Percentiles rank a stretch among this genome's conserved stretches.
Evolutionary conservation across 2,888 invertebrate genomes (phyloP).

Genomic region (Yponomeuta plumbellus): DNA sequence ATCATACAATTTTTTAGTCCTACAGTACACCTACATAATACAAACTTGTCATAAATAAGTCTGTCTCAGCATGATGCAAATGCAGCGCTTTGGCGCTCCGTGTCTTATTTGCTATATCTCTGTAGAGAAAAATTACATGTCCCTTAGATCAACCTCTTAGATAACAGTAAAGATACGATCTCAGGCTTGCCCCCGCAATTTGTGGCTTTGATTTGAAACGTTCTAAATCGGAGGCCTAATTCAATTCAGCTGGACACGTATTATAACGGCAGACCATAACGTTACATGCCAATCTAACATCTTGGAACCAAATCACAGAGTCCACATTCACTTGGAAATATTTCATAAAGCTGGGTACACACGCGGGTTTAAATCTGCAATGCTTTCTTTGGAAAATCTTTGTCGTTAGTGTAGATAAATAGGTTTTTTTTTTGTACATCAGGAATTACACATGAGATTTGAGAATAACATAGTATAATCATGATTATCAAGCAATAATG

Average conservation of each 20-base stretch:
- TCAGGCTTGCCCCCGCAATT: not conserved
- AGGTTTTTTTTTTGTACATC: too few species aligned
- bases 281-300: not conserved
- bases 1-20: too few species aligned
- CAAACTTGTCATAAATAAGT: too few species aligned
- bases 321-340: constrained; percentile 9
- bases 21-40: too few species aligned
- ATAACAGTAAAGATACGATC: constrained; percentile 3
- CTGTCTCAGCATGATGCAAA: too few species aligned
- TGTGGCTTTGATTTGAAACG: not conserved
- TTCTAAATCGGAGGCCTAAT: constrained; percentile 8
- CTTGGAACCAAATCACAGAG: not conserved
- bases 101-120: too few species aligned
- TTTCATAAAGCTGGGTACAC: not conserved
- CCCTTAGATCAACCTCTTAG: not conserved
- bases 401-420: too few species aligned
- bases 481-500: too few species aligned
- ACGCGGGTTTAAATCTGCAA: not conserved
- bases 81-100: too few species aligned
- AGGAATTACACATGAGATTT: too few species aligned
- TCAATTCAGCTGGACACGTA: constrained; percentile 13
- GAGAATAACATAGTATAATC: too few species aligned
- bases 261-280: constrained; percentile 10
- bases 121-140: not conserved
- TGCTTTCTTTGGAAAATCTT: too few species aligned